Evolutionary conservation across 1,140 invertebrate species (phyloP).

Genomic region (Parasteatoda tepidariorum): DNA sequence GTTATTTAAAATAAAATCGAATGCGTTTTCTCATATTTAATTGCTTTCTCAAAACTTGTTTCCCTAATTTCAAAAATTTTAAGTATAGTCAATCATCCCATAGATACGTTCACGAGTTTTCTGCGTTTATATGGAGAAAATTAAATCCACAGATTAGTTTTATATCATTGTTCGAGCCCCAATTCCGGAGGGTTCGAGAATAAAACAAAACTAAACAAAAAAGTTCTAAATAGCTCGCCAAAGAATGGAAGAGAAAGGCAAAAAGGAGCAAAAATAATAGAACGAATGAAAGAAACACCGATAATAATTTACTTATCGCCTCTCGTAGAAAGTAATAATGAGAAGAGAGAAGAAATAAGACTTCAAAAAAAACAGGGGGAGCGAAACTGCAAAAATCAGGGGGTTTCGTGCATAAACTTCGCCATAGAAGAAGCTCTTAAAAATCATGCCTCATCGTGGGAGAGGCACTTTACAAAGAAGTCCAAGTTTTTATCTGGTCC

Average conservation of each 20-base stretch:
- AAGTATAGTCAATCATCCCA: too few relatives aligned
- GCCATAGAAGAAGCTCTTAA: constrained; percentile 42
- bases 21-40: too few relatives aligned
- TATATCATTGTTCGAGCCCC: constrained; percentile 12
- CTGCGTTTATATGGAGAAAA: too few relatives aligned
- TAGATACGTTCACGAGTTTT: too few relatives aligned
- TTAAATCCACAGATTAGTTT: background rate
- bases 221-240: background rate
- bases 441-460: constrained; percentile 22
- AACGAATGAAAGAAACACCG: constrained; percentile 1
- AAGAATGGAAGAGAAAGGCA: background rate
- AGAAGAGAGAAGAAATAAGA: background rate
- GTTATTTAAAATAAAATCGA: too few relatives aligned
- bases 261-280: background rate
- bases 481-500: constrained; percentile 47
- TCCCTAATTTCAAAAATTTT: too few relatives aligned
- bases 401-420: constrained; percentile 19
- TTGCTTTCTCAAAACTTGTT: too few relatives aligned
- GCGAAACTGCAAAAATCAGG: background rate
- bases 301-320: constrained; percentile 46
- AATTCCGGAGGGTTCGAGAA: background rate
- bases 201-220: background rate
- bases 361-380: background rate
- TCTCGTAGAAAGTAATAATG: constrained; percentile 9
- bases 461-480: constrained; percentile 38